Evolutionary conservation across 2,888 invertebrate genomes (phyloP), one percentile per base, ranked within the genome.

Genomic region (Diadromus collaris): DNA sequence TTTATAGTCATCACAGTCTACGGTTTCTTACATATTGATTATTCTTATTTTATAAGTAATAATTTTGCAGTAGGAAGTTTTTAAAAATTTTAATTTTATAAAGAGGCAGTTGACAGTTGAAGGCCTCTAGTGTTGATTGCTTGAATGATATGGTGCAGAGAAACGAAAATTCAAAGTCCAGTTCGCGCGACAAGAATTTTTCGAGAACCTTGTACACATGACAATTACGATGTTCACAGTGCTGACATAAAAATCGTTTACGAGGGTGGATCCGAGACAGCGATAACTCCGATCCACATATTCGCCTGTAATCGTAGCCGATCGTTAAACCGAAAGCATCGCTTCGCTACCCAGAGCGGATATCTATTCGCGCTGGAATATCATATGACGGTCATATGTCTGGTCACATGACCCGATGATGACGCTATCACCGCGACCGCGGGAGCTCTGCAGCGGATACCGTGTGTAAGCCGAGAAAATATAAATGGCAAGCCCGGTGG

Each of bases 161-260:
- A 41, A 41, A 16, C 16, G 16, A 41, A 16, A 16, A 41, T 13
- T 16, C 38, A 41, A 41, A 4, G 16, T 41, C 16, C 38, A 16
- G 13, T 41, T 41, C 4, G 38, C 4, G 5, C 58, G 13, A 41
- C 38, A 16, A 41, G 38, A 41, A 41, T 51, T 51, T 6, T 24
- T 21, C 54, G 38, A 2, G n/a, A n/a, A 9, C 24, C 34, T 54
- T 67, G 27, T 34, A 54, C 54, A 38, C 54, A 38, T 41, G 27
- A 68, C 19, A 4, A 41, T 68, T 5, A 10, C 54, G 38, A 24
- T 41, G 19, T 41, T 27, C 38, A 19, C 41, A 56, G 29, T 21
- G 27, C n/a, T 16, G 54, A 41, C 38, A 38, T 68, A 68, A 68
- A 54, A 68, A 9, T 48, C 29, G 41, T 68, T 68, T 56, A n/a